Conservation (phyloP, 2,797 vertebrate genomes). For the Oreochromis grahami region DNA sequence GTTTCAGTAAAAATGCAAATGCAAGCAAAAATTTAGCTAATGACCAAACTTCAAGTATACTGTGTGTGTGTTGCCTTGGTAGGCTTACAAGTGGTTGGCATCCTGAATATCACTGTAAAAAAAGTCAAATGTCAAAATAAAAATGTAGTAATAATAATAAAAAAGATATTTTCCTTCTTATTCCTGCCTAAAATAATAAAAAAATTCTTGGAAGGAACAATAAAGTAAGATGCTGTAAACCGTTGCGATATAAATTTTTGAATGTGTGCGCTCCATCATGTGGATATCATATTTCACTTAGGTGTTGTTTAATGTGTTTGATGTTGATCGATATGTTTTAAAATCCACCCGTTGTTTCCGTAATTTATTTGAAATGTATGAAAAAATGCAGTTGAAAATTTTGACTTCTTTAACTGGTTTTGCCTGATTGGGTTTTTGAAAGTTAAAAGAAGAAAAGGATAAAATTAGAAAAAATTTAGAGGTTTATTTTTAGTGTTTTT, state of each 20-base stretch:
- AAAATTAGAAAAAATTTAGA: background rate
- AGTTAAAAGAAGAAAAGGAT: background rate
- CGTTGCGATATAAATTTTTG: background rate
- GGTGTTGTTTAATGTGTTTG: background rate
- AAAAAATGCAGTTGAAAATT: background rate
- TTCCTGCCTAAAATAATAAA: background rate
- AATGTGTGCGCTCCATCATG: background rate
- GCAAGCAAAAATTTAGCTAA: background rate
- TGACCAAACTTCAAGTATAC: background rate
- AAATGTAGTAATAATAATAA: background rate
- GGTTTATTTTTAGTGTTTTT: background rate
- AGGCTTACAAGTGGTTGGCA: background rate
- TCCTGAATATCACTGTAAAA: background rate
- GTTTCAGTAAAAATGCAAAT: background rate
- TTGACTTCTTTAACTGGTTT: background rate
- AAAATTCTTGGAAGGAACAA: background rate
- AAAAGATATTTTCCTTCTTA: background rate
- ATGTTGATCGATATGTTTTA: background rate
- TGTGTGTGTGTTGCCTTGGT: background rate
- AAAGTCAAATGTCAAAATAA: background rate
- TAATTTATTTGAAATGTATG: background rate
- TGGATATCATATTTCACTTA: background rate
- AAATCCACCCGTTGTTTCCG: background rate
- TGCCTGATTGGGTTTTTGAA: background rate
- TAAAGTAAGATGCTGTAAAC: background rate